Evolutionary conservation across 2,113 vertebrate genomes (phyloP), one percentile per base, ranked within the genome.

Genomic region (Campylorhamphus procurvoides): DNA sequence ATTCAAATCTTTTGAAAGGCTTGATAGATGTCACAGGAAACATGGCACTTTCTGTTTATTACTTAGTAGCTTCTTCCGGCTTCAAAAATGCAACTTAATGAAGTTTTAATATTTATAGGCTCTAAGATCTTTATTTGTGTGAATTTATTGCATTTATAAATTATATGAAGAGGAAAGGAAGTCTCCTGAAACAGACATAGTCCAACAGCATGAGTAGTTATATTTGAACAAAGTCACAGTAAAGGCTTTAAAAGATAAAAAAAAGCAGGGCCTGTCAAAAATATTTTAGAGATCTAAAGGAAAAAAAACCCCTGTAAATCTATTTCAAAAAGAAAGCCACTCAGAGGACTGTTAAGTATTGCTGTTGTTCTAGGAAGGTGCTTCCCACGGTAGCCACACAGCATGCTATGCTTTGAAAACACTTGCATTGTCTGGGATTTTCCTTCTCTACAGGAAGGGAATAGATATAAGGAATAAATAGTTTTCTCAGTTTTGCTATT

Each of bases 61-160:
- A 40, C 29, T 81, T 84, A 37, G 24, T 39, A 69, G 18, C 6
- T 89, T 80, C 87, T 84, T 6, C 20, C 2, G 3, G 14, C 37
- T 87, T 96, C 27, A 82, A 46, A 95, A 95, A 89, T n/a, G 3
- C 25, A 64, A 9, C 56, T 91, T 87, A 93, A 95, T 89, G 76
- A 96, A 92, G 52, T 17, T 52, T 29, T 56, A 88, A 52, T 9
- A 14, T 84, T 81, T 88, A 83, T 40, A 67, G 39, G 6, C 6
- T 74, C 44, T 33, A 40, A 87, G 28, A 71, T 84, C 13, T 79
- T 78, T 86, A 31, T 86, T 60, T 90, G 7, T 62, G 46, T 23
- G 27, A 24, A 71, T 94, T 88, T 88, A 90, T 29, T 77, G 12
- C 12, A 67, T 86, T 85, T 90, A 77, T 80, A 93, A 94, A 88